Conservation (phyloP, 2,797 vertebrate species). For the Darevskia nairensis region DNA sequence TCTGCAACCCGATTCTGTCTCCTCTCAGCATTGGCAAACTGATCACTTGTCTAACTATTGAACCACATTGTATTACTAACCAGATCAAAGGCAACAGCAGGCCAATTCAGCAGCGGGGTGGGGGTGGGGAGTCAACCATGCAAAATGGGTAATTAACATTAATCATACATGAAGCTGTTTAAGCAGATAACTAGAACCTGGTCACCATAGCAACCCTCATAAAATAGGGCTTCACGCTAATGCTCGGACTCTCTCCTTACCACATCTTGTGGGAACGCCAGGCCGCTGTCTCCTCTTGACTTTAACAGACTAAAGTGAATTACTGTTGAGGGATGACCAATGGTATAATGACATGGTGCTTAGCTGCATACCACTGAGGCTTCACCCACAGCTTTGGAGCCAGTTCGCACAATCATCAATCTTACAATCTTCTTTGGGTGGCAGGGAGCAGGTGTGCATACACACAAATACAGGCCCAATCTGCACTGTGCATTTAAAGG, state of each 20-base stretch:
- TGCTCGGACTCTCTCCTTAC: background rate
- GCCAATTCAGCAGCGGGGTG: slow-evolving; percentile 63
- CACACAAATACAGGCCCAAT: background rate
- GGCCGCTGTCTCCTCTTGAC: background rate
- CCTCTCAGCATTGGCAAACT: slow-evolving; percentile 69
- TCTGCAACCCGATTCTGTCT: slow-evolving; percentile 74
- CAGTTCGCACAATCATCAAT: background rate
- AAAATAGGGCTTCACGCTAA: slow-evolving; percentile 41
- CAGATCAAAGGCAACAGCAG: slow-evolving; percentile 78
- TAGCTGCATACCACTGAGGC: background rate
- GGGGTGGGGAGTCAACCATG: slow-evolving; percentile 64
- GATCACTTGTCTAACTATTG: slow-evolving; percentile 74
- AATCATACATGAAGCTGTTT: slow-evolving; percentile 76
- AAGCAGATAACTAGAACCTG: slow-evolving; percentile 67
- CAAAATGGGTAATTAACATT: slow-evolving; percentile 79
- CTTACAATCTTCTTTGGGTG: background rate
- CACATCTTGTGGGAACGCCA: slow-evolving; percentile 31
- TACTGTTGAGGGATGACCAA: background rate
- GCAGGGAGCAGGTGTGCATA: background rate
- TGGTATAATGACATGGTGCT: background rate
- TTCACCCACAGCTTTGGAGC: background rate
- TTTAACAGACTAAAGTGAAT: fast-evolving
- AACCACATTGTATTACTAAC: slow-evolving; percentile 72
- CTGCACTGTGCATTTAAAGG: too few relatives aligned
- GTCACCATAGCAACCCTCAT: slow-evolving; percentile 57